These are phyloP conservation scores for Heterochromis multidens DNA, from an alignment of 2,113 vertebrate species.

Conservation along the genomic window DNA sequence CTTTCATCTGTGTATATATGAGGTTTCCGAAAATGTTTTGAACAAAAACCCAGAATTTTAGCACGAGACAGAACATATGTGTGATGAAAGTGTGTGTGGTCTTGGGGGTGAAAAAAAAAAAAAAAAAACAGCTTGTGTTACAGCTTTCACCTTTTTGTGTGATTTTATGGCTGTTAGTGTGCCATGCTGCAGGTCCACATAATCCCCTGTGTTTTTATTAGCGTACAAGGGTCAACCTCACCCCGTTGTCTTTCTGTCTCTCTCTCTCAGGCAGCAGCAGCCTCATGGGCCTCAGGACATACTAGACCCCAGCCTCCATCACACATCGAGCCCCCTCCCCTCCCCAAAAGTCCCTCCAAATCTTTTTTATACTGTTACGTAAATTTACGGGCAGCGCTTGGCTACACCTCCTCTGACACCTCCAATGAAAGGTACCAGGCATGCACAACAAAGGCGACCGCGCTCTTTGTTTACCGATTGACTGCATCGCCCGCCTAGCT, in stretches of 20 bases:
- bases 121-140: not conserved
- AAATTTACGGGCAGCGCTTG: conserved; percentile 58
- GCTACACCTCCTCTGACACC: conserved; percentile 49
- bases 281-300: conserved; percentile 70
- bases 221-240: conserved; percentile 35
- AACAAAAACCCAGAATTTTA: not conserved
- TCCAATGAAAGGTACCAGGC: conserved; percentile 30
- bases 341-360: conserved; percentile 19
- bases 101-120: not conserved
- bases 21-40: not conserved
- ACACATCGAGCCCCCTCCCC: conserved; percentile 65
- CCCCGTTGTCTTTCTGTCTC: not conserved
- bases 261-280: conserved; percentile 68
- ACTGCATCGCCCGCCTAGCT: not conserved
- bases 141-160: not conserved
- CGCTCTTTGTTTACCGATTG: not conserved
- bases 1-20: conserved; percentile 13
- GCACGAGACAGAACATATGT: not conserved
- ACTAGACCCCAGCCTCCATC: conserved; percentile 78
- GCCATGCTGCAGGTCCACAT: not conserved
- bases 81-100: not conserved
- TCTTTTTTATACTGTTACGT: conserved; percentile 71
- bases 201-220: conserved; percentile 56
- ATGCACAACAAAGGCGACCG: not conserved
- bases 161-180: not conserved